phyloP scores from a whole-genome alignment of 2,797 vertebrate species.

The Spinus olivaceus region DNA sequence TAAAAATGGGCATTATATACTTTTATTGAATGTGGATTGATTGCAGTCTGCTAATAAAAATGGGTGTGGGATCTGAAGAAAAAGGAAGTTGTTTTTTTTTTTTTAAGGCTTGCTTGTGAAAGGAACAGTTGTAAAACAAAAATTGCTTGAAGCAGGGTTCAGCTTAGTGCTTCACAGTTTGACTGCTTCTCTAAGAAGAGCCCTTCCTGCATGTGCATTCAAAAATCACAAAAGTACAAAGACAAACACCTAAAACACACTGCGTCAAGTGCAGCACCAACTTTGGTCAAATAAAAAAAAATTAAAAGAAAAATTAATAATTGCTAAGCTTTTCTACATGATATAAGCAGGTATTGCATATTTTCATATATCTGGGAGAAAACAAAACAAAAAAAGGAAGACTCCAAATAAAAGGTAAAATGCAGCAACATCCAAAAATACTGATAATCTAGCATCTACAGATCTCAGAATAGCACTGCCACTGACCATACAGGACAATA shows the following conservation, averaged over 20 bases:
- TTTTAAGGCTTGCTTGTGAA: conserved; percentile 93
- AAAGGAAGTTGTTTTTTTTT: conserved; percentile 76
- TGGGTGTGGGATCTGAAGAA: conserved; percentile 83
- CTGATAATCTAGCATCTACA: conserved; percentile 82
- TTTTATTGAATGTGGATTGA: conserved; percentile 84
- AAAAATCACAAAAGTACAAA: conserved; percentile 83
- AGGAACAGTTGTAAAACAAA: conserved; percentile 83
- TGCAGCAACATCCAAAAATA: conserved; percentile 87
- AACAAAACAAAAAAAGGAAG: conserved; percentile 80
- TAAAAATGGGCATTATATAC: conserved; percentile 86
- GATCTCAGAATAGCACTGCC: conserved; percentile 78
- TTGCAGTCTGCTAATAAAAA: conserved; percentile 84
- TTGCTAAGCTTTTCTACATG: conserved; percentile 84
- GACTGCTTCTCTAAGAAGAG: conserved; percentile 85
- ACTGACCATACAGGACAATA: conserved; percentile 80
- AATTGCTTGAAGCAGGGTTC: conserved; percentile 86
- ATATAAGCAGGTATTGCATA: conserved; percentile 98
- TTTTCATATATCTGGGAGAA: conserved; percentile 87
- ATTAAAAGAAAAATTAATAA: conserved; percentile 76
- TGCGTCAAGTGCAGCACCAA: conserved; percentile 86
- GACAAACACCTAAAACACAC: conserved; percentile 82
- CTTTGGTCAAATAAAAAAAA: conserved; percentile 88
- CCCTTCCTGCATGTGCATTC: conserved; percentile 85
- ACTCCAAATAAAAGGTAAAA: conserved; percentile 86
- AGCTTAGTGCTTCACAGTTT: conserved; percentile 87